Base-by-base conservation (phyloP, 1,140 invertebrate genomes). In the Melitaea cinxia region DNA sequence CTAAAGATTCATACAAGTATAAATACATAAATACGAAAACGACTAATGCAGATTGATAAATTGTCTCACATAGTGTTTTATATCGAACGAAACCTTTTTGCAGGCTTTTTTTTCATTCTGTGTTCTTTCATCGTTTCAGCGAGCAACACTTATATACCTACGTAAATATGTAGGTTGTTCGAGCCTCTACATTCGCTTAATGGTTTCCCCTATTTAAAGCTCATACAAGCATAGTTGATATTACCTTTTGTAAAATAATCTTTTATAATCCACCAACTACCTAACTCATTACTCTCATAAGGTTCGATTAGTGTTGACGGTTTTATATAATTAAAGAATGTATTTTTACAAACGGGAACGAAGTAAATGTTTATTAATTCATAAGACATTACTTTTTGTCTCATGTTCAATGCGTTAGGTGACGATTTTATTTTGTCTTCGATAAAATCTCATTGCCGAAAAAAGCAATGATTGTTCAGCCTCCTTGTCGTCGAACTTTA, bases 121-220 rank as follows among this genome's bases (percentile, higher is more conserved):
- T 59, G 57, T 58, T 62, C 56, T 60, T 67, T 59, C 56, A 65
- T 65, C 49, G 15, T 65, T 65, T 65, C 59, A 66, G 54, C 45
- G 55, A 55, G 65, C 67, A 56, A 64, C 60, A 64, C 57, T 59
- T 54, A 58, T 61, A 64, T 71, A n/a, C n/a, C n/a, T n/a, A n/a
- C n/a, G n/a, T n/a, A n/a, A n/a, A n/a, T n/a, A 64, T 60, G 64
- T 67, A 71, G 59, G 37, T 56, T 59, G 39, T 39, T 65, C 35
- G 63, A 42, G 24, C 35, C 28, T 37, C 55, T 45, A 59, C 50
- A 50, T 63, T 66, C 47, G 56, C 56, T 47, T 58, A 57, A 53
- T 58, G 47, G 47, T 60, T 58, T 47, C 30, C 6, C 49, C 53
- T 62, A 65, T 65, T 59, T 59, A 53, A 26, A 45, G 35, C 42